Base-by-base conservation (phyloP, 2,888 invertebrate genomes). In the Macroteleia sp. region DNA sequence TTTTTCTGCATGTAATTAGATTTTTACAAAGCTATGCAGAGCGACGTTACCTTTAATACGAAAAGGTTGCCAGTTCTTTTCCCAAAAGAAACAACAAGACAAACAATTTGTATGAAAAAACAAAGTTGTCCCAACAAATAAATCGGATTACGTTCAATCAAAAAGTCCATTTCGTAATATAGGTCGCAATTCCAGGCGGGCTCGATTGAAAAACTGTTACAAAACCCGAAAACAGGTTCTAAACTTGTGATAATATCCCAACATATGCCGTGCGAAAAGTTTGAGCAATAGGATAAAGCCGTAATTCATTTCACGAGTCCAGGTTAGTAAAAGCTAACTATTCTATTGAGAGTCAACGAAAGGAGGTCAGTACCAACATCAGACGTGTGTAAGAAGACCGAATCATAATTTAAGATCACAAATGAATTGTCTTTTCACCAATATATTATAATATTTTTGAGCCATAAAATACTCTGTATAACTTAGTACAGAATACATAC, bases 321-420 rank as follows among this genome's bases (percentile, higher is more conserved):
- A 19, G 48, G 32, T 61, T 64, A 56, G 59, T 54, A 70, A 61
- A 66, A 56, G 42, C 66, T 70, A 64, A 77, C 74, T 81, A 79
- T 80, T 84, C 77, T 48, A 80, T 69, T 62, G 73, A 54, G 78
- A 79, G 39, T 54, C 52, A 36, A 32, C 57, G 74, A 67, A 83
- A 83, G 48, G 64, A 59, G 81, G 81, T 81, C 82, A 79, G 81
- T 64, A 71, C 30, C 19, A 46, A 34, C n/a, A 17, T 19, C n/a
- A n/a, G n/a, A n/a, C n/a, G n/a, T n/a, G n/a, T n/a, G n/a, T n/a
- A n/a, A n/a, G n/a, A n/a, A n/a, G n/a, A n/a, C n/a, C n/a, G n/a
- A n/a, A n/a, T n/a, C n/a, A n/a, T n/a, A n/a, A n/a, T n/a, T n/a
- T n/a, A n/a, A n/a, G n/a, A n/a, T n/a, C n/a, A n/a, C n/a, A n/a